Percentiles rank a stretch among this genome's conserved stretches.
These are phyloP conservation scores for Margaritifera margaritifera DNA, from an alignment of 2,888 invertebrate genomes.

Conservation along the genomic window DNA sequence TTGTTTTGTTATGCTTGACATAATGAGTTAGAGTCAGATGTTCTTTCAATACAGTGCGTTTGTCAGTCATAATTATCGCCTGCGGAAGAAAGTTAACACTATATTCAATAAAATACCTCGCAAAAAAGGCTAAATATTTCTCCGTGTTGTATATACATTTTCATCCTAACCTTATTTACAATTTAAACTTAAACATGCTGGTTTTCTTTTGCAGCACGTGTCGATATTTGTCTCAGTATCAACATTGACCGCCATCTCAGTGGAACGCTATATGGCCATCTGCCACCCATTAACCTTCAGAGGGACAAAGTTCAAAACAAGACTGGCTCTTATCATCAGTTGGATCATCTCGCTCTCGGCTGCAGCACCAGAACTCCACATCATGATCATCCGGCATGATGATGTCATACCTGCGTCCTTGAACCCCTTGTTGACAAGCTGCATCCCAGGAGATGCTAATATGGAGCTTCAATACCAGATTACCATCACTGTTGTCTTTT, in stretches of 20 bases:
- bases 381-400: slow-evolving; percentile 25
- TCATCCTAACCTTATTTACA: neutral
- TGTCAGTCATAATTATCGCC: too few species aligned
- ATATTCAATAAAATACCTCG: too few species aligned
- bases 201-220: slow-evolving; percentile 82
- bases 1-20: too few species aligned
- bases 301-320: slow-evolving; percentile 86
- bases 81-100: too few species aligned
- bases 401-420: slow-evolving; percentile 19
- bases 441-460: slow-evolving; percentile 24
- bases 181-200: neutral
- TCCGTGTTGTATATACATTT: too few species aligned
- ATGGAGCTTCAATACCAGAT: slow-evolving; percentile 58
- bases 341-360: slow-evolving; percentile 83
- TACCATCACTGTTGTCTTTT: slow-evolving; percentile 56
- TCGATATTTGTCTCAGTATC: slow-evolving; percentile 93
- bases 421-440: slow-evolving; percentile 38
- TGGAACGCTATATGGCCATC: slow-evolving; percentile 96
- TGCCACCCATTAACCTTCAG: slow-evolving; percentile 91
- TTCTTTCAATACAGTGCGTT: too few species aligned
- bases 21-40: too few species aligned
- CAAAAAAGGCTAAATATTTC: too few species aligned
- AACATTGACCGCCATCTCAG: slow-evolving; percentile 91
- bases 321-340: slow-evolving; percentile 85
- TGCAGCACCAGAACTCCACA: slow-evolving; percentile 57